These are phyloP conservation scores for Camelus bactrianus DNA, from an alignment of 2,113 vertebrate species.

Conservation along the genomic window DNA sequence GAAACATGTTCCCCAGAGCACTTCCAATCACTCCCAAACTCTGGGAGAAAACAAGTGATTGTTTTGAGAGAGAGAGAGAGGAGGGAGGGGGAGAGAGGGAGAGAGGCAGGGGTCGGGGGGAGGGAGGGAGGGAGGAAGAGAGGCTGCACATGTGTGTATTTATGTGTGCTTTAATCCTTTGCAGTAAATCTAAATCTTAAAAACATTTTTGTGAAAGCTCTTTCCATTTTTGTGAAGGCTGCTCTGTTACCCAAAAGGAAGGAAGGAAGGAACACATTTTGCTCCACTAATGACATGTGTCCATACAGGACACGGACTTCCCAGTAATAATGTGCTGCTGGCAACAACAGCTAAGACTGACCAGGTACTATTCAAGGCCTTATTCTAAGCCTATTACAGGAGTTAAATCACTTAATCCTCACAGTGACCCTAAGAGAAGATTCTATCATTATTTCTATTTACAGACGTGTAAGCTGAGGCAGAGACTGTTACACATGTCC, in stretches of 20 bases:
- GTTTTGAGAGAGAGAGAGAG: not conserved
- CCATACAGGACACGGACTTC: not conserved
- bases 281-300: not conserved
- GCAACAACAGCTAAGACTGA: not conserved
- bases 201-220: conserved; percentile 56
- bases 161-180: conserved; percentile 30
- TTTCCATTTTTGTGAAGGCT: conserved; percentile 25
- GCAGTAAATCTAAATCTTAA: conserved; percentile 25
- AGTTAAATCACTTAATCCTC: not conserved
- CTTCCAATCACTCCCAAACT: conserved; percentile 38
- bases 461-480: not conserved
- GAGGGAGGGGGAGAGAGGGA: not conserved
- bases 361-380: not conserved
- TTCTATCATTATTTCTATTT: not conserved
- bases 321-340: not conserved
- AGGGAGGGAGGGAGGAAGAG: not conserved
- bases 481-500: not conserved
- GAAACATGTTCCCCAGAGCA: conserved; percentile 63
- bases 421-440: not conserved
- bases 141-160: not conserved
- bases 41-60: not conserved
- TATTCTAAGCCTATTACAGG: not conserved
- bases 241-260: not conserved
- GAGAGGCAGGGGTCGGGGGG: not conserved
- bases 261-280: not conserved